Evolutionary conservation across 2,797 vertebrate species (phyloP).

Genomic region (Megaceryle alcyon): DNA sequence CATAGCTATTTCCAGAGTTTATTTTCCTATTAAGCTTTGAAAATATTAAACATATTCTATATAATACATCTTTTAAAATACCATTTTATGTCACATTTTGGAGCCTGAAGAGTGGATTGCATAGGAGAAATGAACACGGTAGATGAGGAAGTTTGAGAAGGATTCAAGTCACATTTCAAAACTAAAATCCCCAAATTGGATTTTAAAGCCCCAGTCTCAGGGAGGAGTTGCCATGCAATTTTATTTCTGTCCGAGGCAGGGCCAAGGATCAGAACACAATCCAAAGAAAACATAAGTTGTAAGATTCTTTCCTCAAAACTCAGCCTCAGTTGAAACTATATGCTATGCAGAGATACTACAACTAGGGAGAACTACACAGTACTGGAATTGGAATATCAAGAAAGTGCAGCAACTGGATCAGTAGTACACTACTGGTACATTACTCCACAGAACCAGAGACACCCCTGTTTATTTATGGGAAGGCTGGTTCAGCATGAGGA

Average conservation of each 20-base stretch:
- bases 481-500: not conserved
- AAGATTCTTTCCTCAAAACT: constrained; percentile 19
- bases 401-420: not conserved
- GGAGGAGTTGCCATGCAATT: constrained; percentile 23
- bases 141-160: not conserved
- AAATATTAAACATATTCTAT: not conserved
- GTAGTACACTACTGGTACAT: not conserved
- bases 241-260: constrained; percentile 22
- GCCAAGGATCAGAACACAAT: constrained; percentile 26
- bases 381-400: not conserved
- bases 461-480: not conserved
- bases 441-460: not conserved
- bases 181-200: constrained; percentile 41
- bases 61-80: not conserved
- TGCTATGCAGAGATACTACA: not conserved
- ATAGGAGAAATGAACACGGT: constrained; percentile 4
- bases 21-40: not conserved
- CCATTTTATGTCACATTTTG: not conserved
- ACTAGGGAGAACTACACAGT: not conserved
- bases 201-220: constrained; percentile 23
- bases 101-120: not conserved
- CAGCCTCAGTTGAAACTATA: not conserved
- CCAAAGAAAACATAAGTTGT: constrained; percentile 37
- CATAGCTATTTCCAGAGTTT: not conserved
- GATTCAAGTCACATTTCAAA: constrained; percentile 50